These are phyloP conservation scores for Enteromius afrohamiltoni DNA, from an alignment of 2,797 vertebrate genomes.

Conservation along the genomic window DNA sequence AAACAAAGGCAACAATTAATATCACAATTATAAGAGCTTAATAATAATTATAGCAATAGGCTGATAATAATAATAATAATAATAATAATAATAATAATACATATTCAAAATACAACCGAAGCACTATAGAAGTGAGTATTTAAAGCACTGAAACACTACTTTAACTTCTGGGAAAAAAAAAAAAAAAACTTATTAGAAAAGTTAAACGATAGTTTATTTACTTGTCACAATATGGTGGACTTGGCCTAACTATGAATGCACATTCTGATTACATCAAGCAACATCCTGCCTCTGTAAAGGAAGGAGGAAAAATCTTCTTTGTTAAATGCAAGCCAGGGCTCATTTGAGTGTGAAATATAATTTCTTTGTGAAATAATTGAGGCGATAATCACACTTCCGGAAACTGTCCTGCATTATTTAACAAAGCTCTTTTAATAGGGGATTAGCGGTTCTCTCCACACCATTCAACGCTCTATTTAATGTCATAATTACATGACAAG, in stretches of 20 bases:
- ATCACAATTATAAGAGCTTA: not conserved
- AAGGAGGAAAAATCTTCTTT: conserved; percentile 57
- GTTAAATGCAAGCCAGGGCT: conserved; percentile 79
- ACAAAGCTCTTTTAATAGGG: conserved; percentile 96
- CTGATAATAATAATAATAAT: too few relatives aligned
- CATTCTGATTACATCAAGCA: not conserved
- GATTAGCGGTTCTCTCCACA: conserved; percentile 90
- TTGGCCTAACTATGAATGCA: not conserved
- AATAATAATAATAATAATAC: not conserved
- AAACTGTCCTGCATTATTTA: conserved; percentile 98
- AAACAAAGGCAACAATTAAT: not conserved
- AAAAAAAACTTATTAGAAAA: not conserved
- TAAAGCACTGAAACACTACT: not conserved
- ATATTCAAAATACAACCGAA: not conserved
- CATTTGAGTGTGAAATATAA: conserved; percentile 95
- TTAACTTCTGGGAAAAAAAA: not conserved
- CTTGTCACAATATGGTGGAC: not conserved
- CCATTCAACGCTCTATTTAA: conserved; percentile 90
- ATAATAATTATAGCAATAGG: too few relatives aligned
- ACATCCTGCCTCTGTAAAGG: conserved; percentile 26
- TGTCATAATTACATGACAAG: conserved; percentile 95
- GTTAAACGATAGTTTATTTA: not conserved
- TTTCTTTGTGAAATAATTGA: conserved; percentile 96
- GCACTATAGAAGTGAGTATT: not conserved
- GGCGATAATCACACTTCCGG: conserved; percentile 97